These are phyloP conservation scores for Heterotis niloticus DNA, from an alignment of 2,113 vertebrate genomes.

Conservation along the genomic window DNA sequence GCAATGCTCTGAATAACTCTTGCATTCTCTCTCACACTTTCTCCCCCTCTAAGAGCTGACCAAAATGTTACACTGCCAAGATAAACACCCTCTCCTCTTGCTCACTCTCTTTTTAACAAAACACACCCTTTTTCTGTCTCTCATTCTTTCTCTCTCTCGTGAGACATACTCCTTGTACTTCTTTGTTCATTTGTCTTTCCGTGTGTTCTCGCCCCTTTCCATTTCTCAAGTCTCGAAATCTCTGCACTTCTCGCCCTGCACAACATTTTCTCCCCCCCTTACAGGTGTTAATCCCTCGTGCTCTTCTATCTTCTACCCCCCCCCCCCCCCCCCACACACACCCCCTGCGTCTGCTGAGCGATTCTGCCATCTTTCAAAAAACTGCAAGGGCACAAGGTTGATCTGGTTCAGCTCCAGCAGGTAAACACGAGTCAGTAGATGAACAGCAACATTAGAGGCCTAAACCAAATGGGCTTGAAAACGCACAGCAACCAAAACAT, in stretches of 20 bases:
- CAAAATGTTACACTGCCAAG: constrained; percentile 37
- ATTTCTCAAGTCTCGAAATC: constrained; percentile 44
- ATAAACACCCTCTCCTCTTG: constrained; percentile 48
- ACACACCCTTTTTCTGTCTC: constrained; percentile 44
- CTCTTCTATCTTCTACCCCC: too few relatives aligned
- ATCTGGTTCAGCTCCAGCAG: background rate
- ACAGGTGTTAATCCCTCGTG: background rate
- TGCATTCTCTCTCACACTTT: constrained; percentile 32
- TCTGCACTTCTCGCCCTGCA: constrained; percentile 49
- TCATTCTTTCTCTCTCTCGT: constrained; percentile 49
- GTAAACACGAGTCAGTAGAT: background rate
- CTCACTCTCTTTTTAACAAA: constrained; percentile 52
- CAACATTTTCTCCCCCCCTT: constrained; percentile 39
- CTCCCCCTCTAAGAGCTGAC: constrained; percentile 35
- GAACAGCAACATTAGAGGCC: background rate
- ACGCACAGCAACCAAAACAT: background rate
- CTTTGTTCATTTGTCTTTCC: constrained; percentile 47
- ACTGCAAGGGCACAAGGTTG: background rate
- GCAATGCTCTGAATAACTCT: constrained; percentile 35
- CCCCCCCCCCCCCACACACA: background rate
- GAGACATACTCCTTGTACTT: constrained; percentile 51
- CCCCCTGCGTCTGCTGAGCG: constrained; percentile 41
- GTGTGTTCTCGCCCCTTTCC: constrained; percentile 39
- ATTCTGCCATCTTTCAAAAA: constrained; percentile 24
- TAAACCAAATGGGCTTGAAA: background rate